phyloP scores from a whole-genome alignment of 1,140 invertebrate species.

The Rhyacophila brunnea region DNA sequence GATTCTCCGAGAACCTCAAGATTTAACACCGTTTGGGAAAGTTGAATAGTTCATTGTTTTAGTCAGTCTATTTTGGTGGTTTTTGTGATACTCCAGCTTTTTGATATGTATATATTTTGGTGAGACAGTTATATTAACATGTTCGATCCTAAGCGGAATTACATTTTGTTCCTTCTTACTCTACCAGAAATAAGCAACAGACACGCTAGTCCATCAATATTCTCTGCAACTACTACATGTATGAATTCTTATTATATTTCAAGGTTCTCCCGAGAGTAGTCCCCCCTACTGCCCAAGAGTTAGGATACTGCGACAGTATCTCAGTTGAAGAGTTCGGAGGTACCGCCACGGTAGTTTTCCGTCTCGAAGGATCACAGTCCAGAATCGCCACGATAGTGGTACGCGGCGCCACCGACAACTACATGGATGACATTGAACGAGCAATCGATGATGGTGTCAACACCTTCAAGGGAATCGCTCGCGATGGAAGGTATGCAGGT shows the following conservation, averaged over 20 bases:
- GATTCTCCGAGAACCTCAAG: no score
- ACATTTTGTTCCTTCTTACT: no score
- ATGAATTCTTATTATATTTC: conserved; percentile 5
- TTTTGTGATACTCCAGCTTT: no score
- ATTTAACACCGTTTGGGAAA: no score
- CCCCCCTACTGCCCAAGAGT: conserved; percentile 84
- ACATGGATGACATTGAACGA: conserved; percentile 98
- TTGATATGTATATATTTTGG: no score
- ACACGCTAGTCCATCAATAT: no score
- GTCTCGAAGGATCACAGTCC: conserved; percentile 75
- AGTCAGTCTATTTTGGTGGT: no score
- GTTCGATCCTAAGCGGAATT: no score
- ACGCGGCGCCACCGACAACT: conserved; percentile 95
- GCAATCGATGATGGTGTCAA: conserved; percentile 99
- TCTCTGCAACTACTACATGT: no score
- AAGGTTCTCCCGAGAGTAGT: conserved; percentile 62
- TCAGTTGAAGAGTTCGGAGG: conserved; percentile 96
- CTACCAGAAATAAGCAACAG: no score
- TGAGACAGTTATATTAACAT: no score
- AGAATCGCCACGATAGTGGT: conserved; percentile 92
- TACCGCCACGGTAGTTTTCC: conserved; percentile 90
- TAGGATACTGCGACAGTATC: conserved; percentile 90
- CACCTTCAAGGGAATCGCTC: conserved; percentile 88
- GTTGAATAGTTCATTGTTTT: no score
- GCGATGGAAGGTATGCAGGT: conserved; percentile 56